Evolutionary conservation across 2,113 vertebrate genomes (phyloP), one percentile per base, ranked within the genome.

Genomic region (Physeter macrocephalus): DNA sequence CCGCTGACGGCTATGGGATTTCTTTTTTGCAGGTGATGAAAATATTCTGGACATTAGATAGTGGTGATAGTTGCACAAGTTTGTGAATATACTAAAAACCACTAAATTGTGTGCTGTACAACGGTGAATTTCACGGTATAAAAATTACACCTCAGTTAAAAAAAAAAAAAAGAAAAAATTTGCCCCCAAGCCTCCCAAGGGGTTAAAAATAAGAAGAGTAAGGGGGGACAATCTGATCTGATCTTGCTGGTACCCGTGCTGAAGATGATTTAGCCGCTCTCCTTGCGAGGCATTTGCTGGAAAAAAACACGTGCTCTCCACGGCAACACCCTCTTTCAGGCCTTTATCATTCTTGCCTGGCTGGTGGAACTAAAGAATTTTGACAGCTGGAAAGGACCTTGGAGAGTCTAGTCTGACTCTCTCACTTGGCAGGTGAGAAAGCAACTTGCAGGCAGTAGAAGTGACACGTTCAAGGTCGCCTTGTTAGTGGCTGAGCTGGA

Each of bases 171-270:
- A 49, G 23, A 46, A 86, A 88, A 67, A 13, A 54, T 64, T 64
- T 66, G 27, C 25, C 36, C 23, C 23, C 74, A 64, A 64, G 43
- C 25, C 20, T 78, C 27, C 67, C 3, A 23, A 49, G 11, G 29
- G 39, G 52, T 92, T 61, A 29, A 78, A 77, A 80, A 64, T 29
- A 71, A 92, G 52, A 82, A 92, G 52, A 78, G 15, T 6, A 62
- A 21, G 36, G 13, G 31, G 77, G 64, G 41, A 34, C 43, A 12
- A 5, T 41, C n/a, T 61, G 29, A 39, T 25, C 46, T 75, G 29
- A 29, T 74, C 59, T 34, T 64, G 52, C 85, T 34, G 67, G 34
- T 34, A 7, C 13, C 54, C 84, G 17, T 57, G 54, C 8, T 36
- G 49, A 21, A 39, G 66, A 17, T 18, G 72, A 13, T 8, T 36